Base-by-base conservation (phyloP, 2,797 vertebrate genomes). In the Cygnus olor region DNA sequence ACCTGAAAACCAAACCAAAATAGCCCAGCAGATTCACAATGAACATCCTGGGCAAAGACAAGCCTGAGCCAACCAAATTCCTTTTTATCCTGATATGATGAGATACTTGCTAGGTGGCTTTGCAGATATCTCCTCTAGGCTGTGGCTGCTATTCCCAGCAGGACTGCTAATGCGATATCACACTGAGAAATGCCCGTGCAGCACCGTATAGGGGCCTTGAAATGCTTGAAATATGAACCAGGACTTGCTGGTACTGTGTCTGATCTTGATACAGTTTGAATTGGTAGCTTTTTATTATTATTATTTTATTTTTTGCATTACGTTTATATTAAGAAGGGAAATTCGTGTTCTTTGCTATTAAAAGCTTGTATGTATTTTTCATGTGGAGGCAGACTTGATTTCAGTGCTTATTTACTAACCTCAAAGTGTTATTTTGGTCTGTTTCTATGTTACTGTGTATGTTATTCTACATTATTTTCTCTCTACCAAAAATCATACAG, bases 391-490 rank as follows among this genome's bases (percentile, higher is more conserved):
- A 89, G 64, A 36, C 11, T 66, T 73, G 25, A 90, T 90, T 91
- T 76, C 54, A 44, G 45, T 4, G 11, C 66, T 89, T 84, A 34
- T 92, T 95, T 95, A 88, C 61, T 53, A 80, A 65, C 74, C 16
- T 40, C 18, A 1, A 38, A 80, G 38, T 61, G 9, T 6, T 42
- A 71, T 86, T 86, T 80, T 53, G 3, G 22, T 79, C 57, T 79
- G 9, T 83, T 92, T 89, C 61, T 82, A 10, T 0, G 0, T 81
- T 88, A 81, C n/a, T 87, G 38, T 92, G 87, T 64, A 27, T 92
- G 72, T 21, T 90, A 49, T 74, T 89, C 63, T 42, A 56, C 12
- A 6, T 57, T 85, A 63, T 70, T 89, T 70, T 85, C 74, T 45
- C 14, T 45, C 20, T 64, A 25, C 20, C 1, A 2, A 66, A 81